phyloP scores from a whole-genome alignment of 2,888 invertebrate species.

The Apocheima hispidaria region DNA sequence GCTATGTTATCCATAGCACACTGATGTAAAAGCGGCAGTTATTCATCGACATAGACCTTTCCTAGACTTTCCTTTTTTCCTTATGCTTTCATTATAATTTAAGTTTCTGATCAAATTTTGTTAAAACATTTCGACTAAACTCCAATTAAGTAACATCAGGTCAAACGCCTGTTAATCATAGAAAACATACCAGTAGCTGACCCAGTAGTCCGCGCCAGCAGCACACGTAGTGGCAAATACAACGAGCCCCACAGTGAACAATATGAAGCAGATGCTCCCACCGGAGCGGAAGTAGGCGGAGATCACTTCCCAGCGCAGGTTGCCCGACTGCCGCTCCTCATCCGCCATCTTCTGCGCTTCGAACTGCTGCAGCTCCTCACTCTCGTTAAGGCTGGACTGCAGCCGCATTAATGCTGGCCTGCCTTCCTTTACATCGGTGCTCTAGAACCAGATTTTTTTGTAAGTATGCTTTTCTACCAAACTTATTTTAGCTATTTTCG shows the following conservation, averaged over 20 bases:
- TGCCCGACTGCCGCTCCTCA: slow-evolving; percentile 75
- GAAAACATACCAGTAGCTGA: slow-evolving; percentile 89
- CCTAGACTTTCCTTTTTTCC: too few species aligned
- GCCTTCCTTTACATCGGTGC: slow-evolving; percentile 48
- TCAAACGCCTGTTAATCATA: not conserved
- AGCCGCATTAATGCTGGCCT: slow-evolving; percentile 50
- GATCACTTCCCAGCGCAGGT: slow-evolving; percentile 73
- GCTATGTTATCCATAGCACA: too few species aligned
- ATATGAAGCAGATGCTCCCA: slow-evolving; percentile 64
- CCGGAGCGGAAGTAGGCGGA: slow-evolving; percentile 71
- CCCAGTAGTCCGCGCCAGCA: slow-evolving; percentile 89
- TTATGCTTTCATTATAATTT: too few species aligned
- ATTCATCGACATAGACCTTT: too few species aligned
- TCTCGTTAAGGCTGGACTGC: slow-evolving; percentile 56
- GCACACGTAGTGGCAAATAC: slow-evolving; percentile 86
- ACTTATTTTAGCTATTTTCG: too few species aligned
- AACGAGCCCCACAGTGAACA: slow-evolving; percentile 61
- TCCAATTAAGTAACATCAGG: too few species aligned
- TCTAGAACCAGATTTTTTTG: slow-evolving; percentile 32
- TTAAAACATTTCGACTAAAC: too few species aligned
- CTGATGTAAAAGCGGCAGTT: too few species aligned
- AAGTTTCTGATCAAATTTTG: too few species aligned
- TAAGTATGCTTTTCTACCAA: too few species aligned
- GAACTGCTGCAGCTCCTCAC: slow-evolving; percentile 65
- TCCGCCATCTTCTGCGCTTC: slow-evolving; percentile 72